phyloP scores from a whole-genome alignment of 1,140 invertebrate genomes.

The Lysiphlebus fabarum region DNA sequence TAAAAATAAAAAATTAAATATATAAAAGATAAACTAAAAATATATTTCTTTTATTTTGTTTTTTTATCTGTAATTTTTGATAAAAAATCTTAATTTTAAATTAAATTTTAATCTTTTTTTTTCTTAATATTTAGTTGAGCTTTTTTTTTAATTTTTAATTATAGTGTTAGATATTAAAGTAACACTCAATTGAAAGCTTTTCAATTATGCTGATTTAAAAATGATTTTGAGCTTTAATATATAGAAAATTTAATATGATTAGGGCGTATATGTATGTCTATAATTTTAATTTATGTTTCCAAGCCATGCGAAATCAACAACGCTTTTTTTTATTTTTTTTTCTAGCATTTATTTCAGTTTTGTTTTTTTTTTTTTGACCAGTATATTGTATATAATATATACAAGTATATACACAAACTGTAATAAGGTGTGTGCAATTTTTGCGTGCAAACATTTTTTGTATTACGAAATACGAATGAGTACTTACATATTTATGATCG shows the following conservation, averaged over 20 bases:
- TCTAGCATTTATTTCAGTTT: not conserved
- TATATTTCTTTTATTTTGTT: too few relatives aligned
- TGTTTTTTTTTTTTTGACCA: constrained; percentile 2
- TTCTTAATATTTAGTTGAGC: too few relatives aligned
- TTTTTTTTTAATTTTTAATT: not conserved
- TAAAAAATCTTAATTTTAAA: too few relatives aligned
- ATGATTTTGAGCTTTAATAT: constrained; percentile 12
- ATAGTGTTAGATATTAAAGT: not conserved
- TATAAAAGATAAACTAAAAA: too few relatives aligned
- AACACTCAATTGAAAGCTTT: too few relatives aligned
- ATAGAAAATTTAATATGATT: constrained; percentile 23
- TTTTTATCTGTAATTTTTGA: too few relatives aligned
- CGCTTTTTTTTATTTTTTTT: too few relatives aligned
- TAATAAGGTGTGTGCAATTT: not conserved
- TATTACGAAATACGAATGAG: constrained; percentile 26
- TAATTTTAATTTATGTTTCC: constrained; percentile 29
- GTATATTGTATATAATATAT: too few relatives aligned
- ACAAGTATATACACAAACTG: too few relatives aligned
- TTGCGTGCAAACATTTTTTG: constrained; percentile 32
- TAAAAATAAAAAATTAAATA: too few relatives aligned
- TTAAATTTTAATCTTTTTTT: too few relatives aligned
- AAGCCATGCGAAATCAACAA: not conserved
- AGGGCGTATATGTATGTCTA: constrained; percentile 21
- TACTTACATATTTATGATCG: constrained; percentile 37
- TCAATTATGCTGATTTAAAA: not conserved